A percentile compares a stretch with the other conserved stretches of the same genome.
These are phyloP conservation scores for Epinephelus coioides DNA, from an alignment of 2,797 vertebrate species.

Conservation along the genomic window DNA sequence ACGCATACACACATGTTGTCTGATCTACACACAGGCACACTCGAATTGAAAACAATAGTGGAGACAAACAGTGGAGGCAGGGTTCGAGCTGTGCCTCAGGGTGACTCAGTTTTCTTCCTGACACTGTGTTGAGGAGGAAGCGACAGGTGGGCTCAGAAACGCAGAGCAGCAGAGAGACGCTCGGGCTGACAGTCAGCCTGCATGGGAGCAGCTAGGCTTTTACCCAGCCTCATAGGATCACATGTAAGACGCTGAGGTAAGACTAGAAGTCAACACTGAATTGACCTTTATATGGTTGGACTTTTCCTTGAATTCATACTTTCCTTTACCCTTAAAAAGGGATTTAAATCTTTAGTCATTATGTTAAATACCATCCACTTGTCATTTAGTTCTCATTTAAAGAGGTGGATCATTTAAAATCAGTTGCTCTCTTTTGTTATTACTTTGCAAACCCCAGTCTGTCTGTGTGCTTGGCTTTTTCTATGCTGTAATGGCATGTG, in stretches of 20 bases:
- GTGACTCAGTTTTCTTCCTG: slow-evolving; percentile 41
- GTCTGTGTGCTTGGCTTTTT: neutral
- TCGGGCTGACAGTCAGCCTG: slow-evolving; percentile 11
- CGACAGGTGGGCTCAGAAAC: slow-evolving; percentile 55
- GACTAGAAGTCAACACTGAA: slow-evolving; percentile 6
- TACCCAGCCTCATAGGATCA: slow-evolving; percentile 22
- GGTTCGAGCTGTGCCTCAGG: slow-evolving; percentile 17
- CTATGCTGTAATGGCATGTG: neutral
- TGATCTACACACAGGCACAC: slow-evolving; percentile 1
- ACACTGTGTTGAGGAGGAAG: slow-evolving; percentile 42
- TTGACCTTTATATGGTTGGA: neutral
- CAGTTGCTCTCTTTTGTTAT: neutral
- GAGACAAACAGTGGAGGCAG: slow-evolving; percentile 34
- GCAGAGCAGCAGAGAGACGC: slow-evolving; percentile 10
- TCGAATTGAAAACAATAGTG: slow-evolving; percentile 54
- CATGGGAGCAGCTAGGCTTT: slow-evolving; percentile 36
- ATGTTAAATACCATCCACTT: neutral
- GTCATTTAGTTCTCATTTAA: neutral
- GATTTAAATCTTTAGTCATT: neutral
- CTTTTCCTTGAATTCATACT: neutral
- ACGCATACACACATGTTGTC: neutral
- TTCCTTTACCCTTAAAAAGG: neutral
- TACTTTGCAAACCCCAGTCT: neutral
- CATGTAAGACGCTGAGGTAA: slow-evolving; percentile 69
- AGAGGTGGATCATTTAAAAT: neutral